Conservation (phyloP, 1,140 invertebrate species). For the Ceratitis capitata region DNA sequence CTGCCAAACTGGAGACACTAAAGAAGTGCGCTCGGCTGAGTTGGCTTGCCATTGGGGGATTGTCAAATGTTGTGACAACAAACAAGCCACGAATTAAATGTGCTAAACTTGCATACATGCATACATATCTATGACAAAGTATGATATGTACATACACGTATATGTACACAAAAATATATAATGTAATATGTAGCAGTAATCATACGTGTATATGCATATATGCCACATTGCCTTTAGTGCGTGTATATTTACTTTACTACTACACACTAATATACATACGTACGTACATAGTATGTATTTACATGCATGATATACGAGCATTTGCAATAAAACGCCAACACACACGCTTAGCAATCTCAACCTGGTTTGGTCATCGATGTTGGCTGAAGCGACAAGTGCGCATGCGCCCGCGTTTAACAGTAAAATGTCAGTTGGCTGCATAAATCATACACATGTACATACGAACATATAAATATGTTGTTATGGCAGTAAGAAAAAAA, state of each 20-base stretch:
- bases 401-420: slow-evolving; percentile 29
- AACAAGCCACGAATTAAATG: slow-evolving; percentile 8
- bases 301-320: background rate
- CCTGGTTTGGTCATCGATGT: slow-evolving; percentile 17
- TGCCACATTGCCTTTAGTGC: background rate
- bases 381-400: background rate
- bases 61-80: slow-evolving; percentile 29
- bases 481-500: background rate
- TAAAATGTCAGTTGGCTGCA: background rate
- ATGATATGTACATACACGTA: background rate
- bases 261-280: too few relatives aligned
- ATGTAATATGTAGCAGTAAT: too few relatives aligned
- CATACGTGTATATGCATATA: background rate
- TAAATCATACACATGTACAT: background rate
- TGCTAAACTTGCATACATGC: background rate
- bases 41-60: background rate
- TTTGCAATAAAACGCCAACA: background rate
- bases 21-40: background rate
- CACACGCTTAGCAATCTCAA: background rate
- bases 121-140: too few relatives aligned
- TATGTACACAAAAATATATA: too few relatives aligned
- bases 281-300: background rate
- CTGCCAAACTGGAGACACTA: background rate
- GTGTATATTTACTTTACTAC: too few relatives aligned
- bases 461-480: background rate